A percentile compares a stretch with the other conserved stretches of the same genome.
phyloP scores from a whole-genome alignment of 2,797 vertebrate species.

The Clarias pachynema region DNA sequence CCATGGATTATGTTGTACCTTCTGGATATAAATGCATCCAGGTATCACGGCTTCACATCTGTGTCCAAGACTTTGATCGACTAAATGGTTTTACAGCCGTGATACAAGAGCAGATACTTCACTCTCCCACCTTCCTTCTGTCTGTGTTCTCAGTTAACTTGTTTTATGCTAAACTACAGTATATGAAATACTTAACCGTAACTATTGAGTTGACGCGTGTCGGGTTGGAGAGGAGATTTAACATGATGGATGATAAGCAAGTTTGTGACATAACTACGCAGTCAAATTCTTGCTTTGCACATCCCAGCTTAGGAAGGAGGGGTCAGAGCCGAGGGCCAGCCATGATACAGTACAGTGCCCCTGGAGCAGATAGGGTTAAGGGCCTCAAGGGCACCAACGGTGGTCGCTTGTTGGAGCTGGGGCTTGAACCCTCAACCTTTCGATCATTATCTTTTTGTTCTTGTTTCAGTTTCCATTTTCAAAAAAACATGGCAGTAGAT shows the following conservation, averaged over 20 bases:
- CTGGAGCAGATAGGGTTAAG: too few relatives aligned
- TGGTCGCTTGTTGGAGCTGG: too few relatives aligned
- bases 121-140: neutral
- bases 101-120: conserved; percentile 19
- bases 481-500: too few relatives aligned
- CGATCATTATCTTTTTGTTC: too few relatives aligned
- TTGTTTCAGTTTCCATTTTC: too few relatives aligned
- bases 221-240: neutral
- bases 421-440: too few relatives aligned
- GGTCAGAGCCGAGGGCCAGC: too few relatives aligned
- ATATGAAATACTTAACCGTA: neutral
- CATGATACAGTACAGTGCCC: too few relatives aligned
- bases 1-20: conserved; percentile 14
- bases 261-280: too few relatives aligned
- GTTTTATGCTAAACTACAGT: neutral
- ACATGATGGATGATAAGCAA: neutral
- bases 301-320: too few relatives aligned
- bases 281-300: too few relatives aligned
- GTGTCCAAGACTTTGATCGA: conserved; percentile 29
- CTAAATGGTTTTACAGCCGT: conserved; percentile 40
- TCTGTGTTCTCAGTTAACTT: neutral
- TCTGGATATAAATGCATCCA: conserved; percentile 27
- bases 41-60: conserved; percentile 29
- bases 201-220: neutral
- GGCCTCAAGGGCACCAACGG: too few relatives aligned